Evolutionary conservation across 2,797 vertebrate genomes (phyloP).

Genomic region (Rhadinocentrus ornatus): DNA sequence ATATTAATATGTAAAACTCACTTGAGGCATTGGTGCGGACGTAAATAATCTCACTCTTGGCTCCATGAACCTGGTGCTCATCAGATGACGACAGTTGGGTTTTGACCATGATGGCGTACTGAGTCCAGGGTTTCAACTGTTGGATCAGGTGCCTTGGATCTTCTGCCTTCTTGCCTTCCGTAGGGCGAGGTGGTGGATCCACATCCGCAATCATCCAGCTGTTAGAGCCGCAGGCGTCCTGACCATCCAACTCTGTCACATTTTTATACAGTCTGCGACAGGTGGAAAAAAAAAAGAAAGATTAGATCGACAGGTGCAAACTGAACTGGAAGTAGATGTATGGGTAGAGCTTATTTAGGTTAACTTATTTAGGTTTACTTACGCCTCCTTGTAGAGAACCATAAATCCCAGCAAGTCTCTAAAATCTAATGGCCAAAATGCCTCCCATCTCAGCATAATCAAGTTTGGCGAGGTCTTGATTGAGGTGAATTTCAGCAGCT

Average conservation of each 20-base stretch:
- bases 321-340: not conserved
- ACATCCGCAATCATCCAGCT: constrained; percentile 97
- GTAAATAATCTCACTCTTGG: constrained; percentile 97
- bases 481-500: constrained; percentile 87
- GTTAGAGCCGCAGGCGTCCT: constrained; percentile 96
- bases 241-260: constrained; percentile 96
- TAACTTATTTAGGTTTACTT: constrained; percentile 84
- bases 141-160: constrained; percentile 89
- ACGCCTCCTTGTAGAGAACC: constrained; percentile 99
- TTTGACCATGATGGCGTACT: constrained; percentile 97
- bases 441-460: constrained; percentile 91
- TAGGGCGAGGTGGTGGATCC: constrained; percentile 86
- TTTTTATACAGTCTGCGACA: constrained; percentile 88
- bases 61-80: constrained; percentile 90
- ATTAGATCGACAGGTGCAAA: not conserved
- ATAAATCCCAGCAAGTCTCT: constrained; percentile 97
- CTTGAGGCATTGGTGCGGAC: constrained; percentile 92
- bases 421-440: constrained; percentile 94
- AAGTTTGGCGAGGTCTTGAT: constrained; percentile 86
- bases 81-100: constrained; percentile 94
- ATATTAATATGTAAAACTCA: constrained; percentile 73
- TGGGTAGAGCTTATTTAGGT: not conserved
- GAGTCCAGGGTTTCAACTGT: constrained; percentile 95
- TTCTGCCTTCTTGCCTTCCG: constrained; percentile 80
- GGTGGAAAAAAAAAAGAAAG: not conserved